Percentiles rank a stretch among this genome's conserved stretches.
These are phyloP conservation scores for Hozukius guyotensis DNA, from an alignment of 2,797 vertebrate species.

Conservation along the genomic window DNA sequence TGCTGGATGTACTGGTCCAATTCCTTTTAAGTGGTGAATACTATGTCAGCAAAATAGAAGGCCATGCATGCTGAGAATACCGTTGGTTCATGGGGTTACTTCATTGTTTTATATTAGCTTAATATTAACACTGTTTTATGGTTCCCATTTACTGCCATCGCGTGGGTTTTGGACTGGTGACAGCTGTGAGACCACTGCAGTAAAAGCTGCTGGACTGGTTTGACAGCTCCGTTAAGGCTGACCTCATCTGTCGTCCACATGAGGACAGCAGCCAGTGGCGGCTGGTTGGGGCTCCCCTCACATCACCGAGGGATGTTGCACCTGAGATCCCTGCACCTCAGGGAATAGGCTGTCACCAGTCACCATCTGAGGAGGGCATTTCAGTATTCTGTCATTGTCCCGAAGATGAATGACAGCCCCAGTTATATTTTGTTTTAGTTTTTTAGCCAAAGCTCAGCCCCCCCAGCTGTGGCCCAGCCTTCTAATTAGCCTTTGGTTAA, in stretches of 20 bases:
- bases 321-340: constrained; percentile 60
- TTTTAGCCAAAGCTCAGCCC: constrained; percentile 38
- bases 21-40: neutral
- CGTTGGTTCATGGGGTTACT: neutral
- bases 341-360: constrained; percentile 52
- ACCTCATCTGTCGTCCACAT: constrained; percentile 71
- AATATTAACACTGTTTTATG: neutral
- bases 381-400: constrained; percentile 28
- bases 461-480: constrained; percentile 73
- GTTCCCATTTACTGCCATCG: neutral
- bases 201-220: constrained; percentile 33
- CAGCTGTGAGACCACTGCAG: constrained; percentile 22
- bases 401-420: constrained; percentile 46
- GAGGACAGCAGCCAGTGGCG: constrained; percentile 37
- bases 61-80: neutral
- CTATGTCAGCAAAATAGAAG: neutral
- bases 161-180: neutral
- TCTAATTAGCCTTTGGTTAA: constrained; percentile 82
- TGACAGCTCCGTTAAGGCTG: constrained; percentile 28
- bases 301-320: constrained; percentile 50
- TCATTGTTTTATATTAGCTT: neutral
- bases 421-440: constrained; percentile 52
- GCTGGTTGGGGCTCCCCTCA: constrained; percentile 20
- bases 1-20: neutral
- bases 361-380: constrained; percentile 38